Evolutionary conservation across 2,797 vertebrate genomes (phyloP).

Genomic region (Crocidura indochinensis): DNA sequence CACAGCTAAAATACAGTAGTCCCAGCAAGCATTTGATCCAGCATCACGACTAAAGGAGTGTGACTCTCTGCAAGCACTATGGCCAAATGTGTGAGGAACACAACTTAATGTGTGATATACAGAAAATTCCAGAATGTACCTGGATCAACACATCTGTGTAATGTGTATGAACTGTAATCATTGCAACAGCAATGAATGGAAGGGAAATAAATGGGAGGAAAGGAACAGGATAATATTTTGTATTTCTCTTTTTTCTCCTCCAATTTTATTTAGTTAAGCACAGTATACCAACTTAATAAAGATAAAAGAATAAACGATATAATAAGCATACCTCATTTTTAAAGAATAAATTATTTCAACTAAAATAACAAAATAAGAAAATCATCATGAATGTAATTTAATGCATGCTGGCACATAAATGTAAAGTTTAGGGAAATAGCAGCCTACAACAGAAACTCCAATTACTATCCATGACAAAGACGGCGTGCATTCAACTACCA

Average conservation of each 20-base stretch:
- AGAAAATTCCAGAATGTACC: no score
- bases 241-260: constrained; percentile 22
- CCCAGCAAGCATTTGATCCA: no score
- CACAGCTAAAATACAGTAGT: no score
- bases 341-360: constrained; percentile 73
- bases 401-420: background rate
- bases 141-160: no score
- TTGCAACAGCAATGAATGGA: no score
- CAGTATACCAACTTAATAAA: constrained; percentile 18
- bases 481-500: constrained; percentile 32
- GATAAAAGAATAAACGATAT: constrained; percentile 7
- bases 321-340: constrained; percentile 60
- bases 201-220: background rate
- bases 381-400: constrained; percentile 55
- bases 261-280: background rate
- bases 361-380: constrained; percentile 70
- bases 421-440: constrained; percentile 50
- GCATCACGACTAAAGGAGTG: no score
- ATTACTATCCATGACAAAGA: constrained; percentile 12
- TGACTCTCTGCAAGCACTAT: no score
- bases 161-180: no score
- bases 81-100: no score
- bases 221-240: background rate
- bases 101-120: no score
- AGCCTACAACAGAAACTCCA: constrained; percentile 59